Percentiles rank a stretch among this genome's conserved stretches.
Evolutionary conservation across 2,113 vertebrate genomes (phyloP).

Genomic region (Stegostoma tigrinum): DNA sequence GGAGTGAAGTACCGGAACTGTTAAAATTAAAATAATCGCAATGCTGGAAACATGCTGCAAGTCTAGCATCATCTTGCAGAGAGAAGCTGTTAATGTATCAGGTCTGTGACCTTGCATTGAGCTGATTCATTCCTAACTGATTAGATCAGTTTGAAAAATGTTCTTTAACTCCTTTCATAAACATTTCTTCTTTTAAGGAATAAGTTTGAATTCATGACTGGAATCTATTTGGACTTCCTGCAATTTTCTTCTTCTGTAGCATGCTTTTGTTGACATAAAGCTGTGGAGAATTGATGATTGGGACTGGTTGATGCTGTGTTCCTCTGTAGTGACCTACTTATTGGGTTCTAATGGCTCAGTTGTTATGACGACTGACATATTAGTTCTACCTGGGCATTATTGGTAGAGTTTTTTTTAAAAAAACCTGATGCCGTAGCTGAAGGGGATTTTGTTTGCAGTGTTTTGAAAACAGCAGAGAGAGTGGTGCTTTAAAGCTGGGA

Average conservation of each 20-base stretch:
- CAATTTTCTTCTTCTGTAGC: neutral
- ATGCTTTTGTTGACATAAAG: neutral
- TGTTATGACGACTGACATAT: neutral
- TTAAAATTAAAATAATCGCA: neutral
- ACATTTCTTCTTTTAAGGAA: neutral
- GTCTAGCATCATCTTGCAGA: neutral
- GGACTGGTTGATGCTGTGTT: neutral
- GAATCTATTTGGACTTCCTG: neutral
- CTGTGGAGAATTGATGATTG: neutral
- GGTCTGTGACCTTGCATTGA: neutral
- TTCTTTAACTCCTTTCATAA: neutral
- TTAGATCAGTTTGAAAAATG: neutral
- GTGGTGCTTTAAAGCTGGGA: neutral
- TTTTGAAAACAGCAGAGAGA: neutral
- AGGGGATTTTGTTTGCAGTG: neutral
- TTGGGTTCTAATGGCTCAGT: neutral
- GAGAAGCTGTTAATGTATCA: neutral
- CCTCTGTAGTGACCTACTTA: constrained; percentile 26
- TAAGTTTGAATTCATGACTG: neutral
- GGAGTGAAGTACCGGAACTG: neutral
- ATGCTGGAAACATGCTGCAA: neutral
- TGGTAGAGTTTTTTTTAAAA: neutral
- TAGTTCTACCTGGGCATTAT: neutral
- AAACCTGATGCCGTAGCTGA: neutral
- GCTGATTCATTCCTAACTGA: neutral